Base-by-base conservation (phyloP, 2,888 invertebrate genomes). In the Noctua janthina region DNA sequence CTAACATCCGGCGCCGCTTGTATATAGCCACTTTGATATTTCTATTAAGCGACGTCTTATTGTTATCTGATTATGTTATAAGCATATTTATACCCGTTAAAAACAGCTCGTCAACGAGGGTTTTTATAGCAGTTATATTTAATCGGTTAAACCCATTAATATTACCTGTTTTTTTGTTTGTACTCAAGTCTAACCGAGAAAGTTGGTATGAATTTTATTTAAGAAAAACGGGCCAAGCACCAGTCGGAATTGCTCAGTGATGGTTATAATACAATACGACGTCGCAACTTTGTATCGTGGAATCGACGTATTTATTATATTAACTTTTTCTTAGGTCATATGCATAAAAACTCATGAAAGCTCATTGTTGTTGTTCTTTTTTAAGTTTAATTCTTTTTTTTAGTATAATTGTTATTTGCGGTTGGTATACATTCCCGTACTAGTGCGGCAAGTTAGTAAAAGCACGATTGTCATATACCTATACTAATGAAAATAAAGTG, bases 11-110 rank as follows among this genome's bases (percentile, higher is more conserved):
- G 79, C 66, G 46, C n/a, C 79, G 54, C 35, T 78, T 78, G 35
- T 78, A 66, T 46, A 56, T 78, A 10, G 78, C 78, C 29, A 78
- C 79, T 15, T 66, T 78, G 0, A 77, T 77, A 51, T 77, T 77
- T 51, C 8, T 43, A 46, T 23, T 77, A 13, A 78, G 51, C 2
- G 78, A 78, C 13, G 66, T 78, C 1, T 17, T 78, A 20, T 54
- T 46, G 11, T 46, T 78, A 29, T 66, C 66, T 2, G 51, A 78
- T 66, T 64, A 64, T 64, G 39, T 39, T 39, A 39, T 39, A 39
- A 39, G 39, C 39, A 39, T 39, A 39, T 39, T 39, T 39, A 39
- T 39, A 39, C 39, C 5, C 5, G 39, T 39, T 39, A 39, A 39
- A 39, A 39, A 5, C 39, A 39, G 5, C 13, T 49, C 76, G n/a